Evolutionary conservation across 2,888 invertebrate genomes (phyloP).

Genomic region (Pogonocherus hispidulus): DNA sequence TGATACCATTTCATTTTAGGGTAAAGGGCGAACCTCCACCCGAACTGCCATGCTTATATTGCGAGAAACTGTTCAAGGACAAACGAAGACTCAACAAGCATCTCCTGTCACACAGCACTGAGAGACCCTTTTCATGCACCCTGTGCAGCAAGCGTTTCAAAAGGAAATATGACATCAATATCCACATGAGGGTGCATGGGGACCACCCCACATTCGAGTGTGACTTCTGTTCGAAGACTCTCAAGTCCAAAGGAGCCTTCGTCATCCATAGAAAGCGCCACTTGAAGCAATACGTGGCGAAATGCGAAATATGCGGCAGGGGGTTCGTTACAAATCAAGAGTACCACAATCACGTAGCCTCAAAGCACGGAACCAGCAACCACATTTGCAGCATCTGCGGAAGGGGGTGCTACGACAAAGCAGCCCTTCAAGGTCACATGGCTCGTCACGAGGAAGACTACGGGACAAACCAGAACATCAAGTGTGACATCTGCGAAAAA

Average conservation of each 20-base stretch:
- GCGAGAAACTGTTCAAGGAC: slow-evolving; percentile 65
- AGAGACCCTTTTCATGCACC: slow-evolving; percentile 60
- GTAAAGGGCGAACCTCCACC: neutral
- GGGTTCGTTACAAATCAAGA: slow-evolving; percentile 59
- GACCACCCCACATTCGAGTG: slow-evolving; percentile 61
- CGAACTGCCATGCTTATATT: slow-evolving; percentile 59
- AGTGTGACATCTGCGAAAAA: slow-evolving; percentile 48
- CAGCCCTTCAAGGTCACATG: slow-evolving; percentile 49
- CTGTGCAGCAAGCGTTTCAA: slow-evolving; percentile 65
- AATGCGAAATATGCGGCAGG: slow-evolving; percentile 64
- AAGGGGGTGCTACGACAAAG: slow-evolving; percentile 52
- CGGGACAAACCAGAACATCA: slow-evolving; percentile 44
- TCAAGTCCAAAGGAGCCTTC: slow-evolving; percentile 60
- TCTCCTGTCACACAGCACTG: slow-evolving; percentile 56
- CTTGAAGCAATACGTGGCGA: slow-evolving; percentile 70
- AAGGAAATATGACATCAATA: slow-evolving; percentile 42
- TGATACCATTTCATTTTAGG: slow-evolving; percentile 5
- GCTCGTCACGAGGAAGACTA: slow-evolving; percentile 46
- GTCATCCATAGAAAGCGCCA: slow-evolving; percentile 72
- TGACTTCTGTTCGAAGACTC: slow-evolving; percentile 72
- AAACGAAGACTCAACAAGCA: slow-evolving; percentile 67
- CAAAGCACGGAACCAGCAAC: slow-evolving; percentile 53
- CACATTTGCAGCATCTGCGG: slow-evolving; percentile 49
- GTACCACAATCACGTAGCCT: slow-evolving; percentile 57
- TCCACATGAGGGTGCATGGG: slow-evolving; percentile 40